phyloP scores from a whole-genome alignment of 2,888 invertebrate genomes.

The Subacronicta megacephala region DNA sequence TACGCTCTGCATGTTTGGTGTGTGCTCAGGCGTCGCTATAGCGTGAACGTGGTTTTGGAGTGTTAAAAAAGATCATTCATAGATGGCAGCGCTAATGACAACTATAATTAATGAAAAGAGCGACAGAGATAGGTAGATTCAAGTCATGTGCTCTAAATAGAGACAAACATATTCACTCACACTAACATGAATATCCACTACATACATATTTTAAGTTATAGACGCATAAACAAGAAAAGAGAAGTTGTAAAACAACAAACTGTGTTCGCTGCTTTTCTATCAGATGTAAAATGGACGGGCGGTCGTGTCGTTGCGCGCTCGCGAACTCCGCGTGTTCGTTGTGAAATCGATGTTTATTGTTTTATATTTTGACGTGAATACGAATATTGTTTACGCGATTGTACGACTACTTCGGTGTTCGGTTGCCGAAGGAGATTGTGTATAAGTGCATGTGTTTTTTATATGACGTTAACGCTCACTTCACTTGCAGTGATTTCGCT shows the following conservation, averaged over 20 bases:
- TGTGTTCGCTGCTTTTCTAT: slow-evolving; percentile 84
- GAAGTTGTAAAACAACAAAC: slow-evolving; percentile 89
- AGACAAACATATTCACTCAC: slow-evolving; percentile 67
- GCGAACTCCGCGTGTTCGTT: slow-evolving; percentile 86
- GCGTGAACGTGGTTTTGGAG: not conserved
- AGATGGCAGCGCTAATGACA: slow-evolving; percentile 70
- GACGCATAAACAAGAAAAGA: slow-evolving; percentile 86
- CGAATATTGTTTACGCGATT: slow-evolving; percentile 87
- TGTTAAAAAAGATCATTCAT: slow-evolving; percentile 20
- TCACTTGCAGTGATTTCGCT: slow-evolving; percentile 88
- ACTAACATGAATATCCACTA: slow-evolving; percentile 62
- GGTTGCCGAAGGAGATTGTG: slow-evolving; percentile 85
- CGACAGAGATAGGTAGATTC: slow-evolving; percentile 64
- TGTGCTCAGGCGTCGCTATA: slow-evolving; percentile 27
- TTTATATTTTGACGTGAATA: slow-evolving; percentile 83
- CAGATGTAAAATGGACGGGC: slow-evolving; percentile 89
- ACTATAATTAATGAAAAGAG: slow-evolving; percentile 69
- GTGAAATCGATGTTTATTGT: slow-evolving; percentile 88
- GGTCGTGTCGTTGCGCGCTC: slow-evolving; percentile 85
- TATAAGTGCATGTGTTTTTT: slow-evolving; percentile 86
- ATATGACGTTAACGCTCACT: slow-evolving; percentile 85
- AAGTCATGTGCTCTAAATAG: slow-evolving; percentile 48
- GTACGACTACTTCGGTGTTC: slow-evolving; percentile 84
- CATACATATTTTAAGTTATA: slow-evolving; percentile 73
- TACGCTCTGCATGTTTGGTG: not conserved